phyloP scores from a whole-genome alignment of 2,888 invertebrate genomes.

The Ephialtes manifestator region DNA sequence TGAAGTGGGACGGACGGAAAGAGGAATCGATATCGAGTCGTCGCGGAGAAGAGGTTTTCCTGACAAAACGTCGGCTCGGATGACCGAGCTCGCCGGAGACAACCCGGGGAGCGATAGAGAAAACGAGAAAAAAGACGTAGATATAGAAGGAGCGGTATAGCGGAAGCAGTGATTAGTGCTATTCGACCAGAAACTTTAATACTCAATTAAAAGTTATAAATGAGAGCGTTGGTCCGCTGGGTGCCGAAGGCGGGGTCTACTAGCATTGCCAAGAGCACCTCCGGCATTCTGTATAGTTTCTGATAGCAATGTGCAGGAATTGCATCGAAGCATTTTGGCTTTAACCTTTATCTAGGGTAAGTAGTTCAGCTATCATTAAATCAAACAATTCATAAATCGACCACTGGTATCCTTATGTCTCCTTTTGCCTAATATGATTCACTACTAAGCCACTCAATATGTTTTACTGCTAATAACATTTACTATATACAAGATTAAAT shows the following conservation, averaged over 20 bases:
- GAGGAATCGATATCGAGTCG: constrained; percentile 64
- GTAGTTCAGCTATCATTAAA: neutral
- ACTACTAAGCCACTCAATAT: neutral
- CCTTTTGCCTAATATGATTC: neutral
- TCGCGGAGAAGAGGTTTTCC: constrained; percentile 66
- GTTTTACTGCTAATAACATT: neutral
- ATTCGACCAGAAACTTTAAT: constrained; percentile 78
- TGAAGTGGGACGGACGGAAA: neutral
- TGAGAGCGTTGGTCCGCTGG: constrained; percentile 76
- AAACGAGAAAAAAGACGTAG: constrained; percentile 28
- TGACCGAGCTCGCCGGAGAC: constrained; percentile 70
- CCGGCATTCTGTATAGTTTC: constrained; percentile 38
- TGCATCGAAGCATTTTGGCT: constrained; percentile 61
- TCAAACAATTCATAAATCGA: neutral
- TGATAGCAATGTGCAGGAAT: constrained; percentile 22
- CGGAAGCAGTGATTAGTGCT: constrained; percentile 76
- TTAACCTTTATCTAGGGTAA: constrained; percentile 49
- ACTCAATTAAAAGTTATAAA: constrained; percentile 84
- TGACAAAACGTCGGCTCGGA: constrained; percentile 72
- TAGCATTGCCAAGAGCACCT: constrained; percentile 36
- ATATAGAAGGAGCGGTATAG: constrained; percentile 57
- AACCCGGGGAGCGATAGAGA: constrained; percentile 57
- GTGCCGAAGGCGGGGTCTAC: constrained; percentile 49
- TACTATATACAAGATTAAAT: neutral
- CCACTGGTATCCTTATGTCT: neutral